phyloP scores from a whole-genome alignment of 1,140 invertebrate genomes.

The Drosophila simulans region DNA sequence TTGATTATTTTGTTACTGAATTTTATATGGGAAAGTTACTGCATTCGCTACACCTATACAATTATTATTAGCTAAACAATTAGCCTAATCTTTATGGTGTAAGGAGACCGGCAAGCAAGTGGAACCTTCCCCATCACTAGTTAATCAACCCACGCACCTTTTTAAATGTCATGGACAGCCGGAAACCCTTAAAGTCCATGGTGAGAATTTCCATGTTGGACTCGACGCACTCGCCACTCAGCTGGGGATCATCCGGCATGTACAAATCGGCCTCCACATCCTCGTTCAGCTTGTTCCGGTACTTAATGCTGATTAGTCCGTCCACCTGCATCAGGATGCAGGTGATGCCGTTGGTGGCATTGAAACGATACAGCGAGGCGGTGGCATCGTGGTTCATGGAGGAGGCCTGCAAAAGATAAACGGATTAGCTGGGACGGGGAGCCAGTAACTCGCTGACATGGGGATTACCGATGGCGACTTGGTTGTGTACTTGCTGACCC shows the following conservation, averaged over 20 bases:
- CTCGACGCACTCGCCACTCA: slow-evolving; percentile 88
- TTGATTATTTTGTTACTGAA: slow-evolving; percentile 4
- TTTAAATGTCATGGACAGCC: slow-evolving; percentile 90
- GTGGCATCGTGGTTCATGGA: slow-evolving; percentile 80
- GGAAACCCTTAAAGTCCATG: slow-evolving; percentile 90
- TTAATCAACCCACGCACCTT: slow-evolving; percentile 64
- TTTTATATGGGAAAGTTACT: not conserved
- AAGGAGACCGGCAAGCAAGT: not conserved
- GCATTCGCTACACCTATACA: not conserved
- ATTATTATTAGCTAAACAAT: too few relatives aligned
- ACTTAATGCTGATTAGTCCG: slow-evolving; percentile 88
- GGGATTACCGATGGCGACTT: slow-evolving; percentile 85
- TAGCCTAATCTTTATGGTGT: too few relatives aligned
- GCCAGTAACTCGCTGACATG: not conserved
- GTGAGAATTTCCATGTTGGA: slow-evolving; percentile 89
- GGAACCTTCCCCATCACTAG: not conserved
- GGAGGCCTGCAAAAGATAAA: slow-evolving; percentile 52
- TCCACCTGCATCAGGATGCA: slow-evolving; percentile 88
- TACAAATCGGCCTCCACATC: slow-evolving; percentile 88
- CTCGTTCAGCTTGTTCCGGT: slow-evolving; percentile 88
- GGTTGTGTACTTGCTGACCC: slow-evolving; percentile 87
- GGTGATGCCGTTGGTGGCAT: slow-evolving; percentile 87
- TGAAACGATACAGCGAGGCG: slow-evolving; percentile 87
- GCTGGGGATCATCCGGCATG: slow-evolving; percentile 87
- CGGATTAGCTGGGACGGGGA: not conserved